Evolutionary conservation across 2,113 vertebrate genomes (phyloP).

Genomic region (Accipiter cooperii): DNA sequence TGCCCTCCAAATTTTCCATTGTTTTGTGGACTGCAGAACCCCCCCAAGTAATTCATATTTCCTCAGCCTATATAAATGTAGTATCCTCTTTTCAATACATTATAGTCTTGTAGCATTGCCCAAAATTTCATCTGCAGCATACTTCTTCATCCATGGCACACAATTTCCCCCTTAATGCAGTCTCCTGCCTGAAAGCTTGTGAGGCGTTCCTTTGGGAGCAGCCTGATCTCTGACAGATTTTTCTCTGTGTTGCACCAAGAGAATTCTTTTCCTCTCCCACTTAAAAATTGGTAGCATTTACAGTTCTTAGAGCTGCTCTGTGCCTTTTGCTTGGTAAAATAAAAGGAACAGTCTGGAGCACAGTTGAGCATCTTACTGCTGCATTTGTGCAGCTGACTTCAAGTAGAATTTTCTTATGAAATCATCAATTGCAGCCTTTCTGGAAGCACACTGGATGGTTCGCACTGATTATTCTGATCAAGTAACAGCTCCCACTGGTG

Average conservation of each 20-base stretch:
- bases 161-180: background rate
- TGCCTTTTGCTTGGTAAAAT: background rate
- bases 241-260: background rate
- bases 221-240: background rate
- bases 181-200: background rate
- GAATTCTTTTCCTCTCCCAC: background rate
- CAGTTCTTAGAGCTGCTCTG: background rate
- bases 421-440: background rate
- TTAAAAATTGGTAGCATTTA: background rate
- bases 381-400: background rate
- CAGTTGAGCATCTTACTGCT: background rate
- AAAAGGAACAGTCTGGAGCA: background rate
- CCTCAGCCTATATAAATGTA: background rate
- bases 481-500: background rate
- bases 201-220: background rate
- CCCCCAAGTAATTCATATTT: background rate
- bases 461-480: background rate
- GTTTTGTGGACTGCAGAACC: background rate
- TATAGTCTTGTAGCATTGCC: background rate
- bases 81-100: background rate
- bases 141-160: background rate
- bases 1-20: background rate
- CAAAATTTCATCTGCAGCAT: background rate
- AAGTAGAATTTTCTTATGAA: constrained; percentile 3
- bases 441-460: background rate